Base-by-base conservation (phyloP, 2,888 invertebrate genomes). In the Agrochola lychnidis region DNA sequence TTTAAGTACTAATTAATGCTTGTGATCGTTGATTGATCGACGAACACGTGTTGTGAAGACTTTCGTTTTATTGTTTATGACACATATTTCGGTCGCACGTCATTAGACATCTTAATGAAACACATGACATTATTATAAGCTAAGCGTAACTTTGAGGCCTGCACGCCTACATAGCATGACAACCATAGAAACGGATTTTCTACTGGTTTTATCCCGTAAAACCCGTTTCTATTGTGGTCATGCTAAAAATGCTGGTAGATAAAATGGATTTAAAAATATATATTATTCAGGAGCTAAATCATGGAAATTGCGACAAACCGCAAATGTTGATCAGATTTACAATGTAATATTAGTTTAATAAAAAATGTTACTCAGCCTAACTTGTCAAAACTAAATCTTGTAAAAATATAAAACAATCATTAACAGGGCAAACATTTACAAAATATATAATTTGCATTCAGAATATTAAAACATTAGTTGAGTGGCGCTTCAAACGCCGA, bases 1-100 rank as follows among this genome's bases (percentile, higher is more conserved):
- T 90, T 90, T 91, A 90, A 91, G 88, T 90, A 91, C 91, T 94
- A 94, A 94, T 94, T 93, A 94, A 93, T 91, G 91, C 86, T 91
- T 88, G 86, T 84, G 77, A 82, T 83, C 82, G 88, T 89, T 92
- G 94, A 94, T 93, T 91, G 94, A 93, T 93, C 80, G 88, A 84
- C 68, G 82, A 88, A 91, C 93, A 93, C 91, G 91, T 92, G 92
- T 89, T 87, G 67, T 69, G 67, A 86, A 71, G 84, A 88, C 87
- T 87, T 89, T 88, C 87, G 83, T 90, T 89, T 88, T 88, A 88
- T 89, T 90, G 86, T 86, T 77, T 86, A 83, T 82, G 79, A 83
- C 76, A 82, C 76, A 72, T 67, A 81, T 85, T 86, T 78, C 68
- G 59, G 79, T 87, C 69, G 56, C 85, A 83, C 84, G 56, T 89